phyloP scores from a whole-genome alignment of 2,797 vertebrate genomes.

The Anomalospiza imberbis region DNA sequence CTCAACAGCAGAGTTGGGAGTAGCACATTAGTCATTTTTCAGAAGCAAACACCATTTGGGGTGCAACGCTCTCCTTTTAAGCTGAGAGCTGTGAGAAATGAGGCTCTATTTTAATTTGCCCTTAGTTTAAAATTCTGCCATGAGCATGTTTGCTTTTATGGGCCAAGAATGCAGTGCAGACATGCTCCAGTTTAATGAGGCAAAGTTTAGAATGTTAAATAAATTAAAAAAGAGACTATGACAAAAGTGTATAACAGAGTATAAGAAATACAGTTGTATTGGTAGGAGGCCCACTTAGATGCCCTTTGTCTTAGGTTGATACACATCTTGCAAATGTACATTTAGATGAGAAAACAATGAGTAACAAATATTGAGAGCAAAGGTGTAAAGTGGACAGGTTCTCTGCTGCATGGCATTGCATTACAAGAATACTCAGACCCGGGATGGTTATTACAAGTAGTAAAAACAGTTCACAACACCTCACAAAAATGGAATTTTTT shows the following conservation, averaged over 20 bases:
- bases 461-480: slow-evolving; percentile 73
- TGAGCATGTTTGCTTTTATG: neutral
- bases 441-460: slow-evolving; percentile 48
- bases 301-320: slow-evolving; percentile 9
- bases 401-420: slow-evolving; percentile 65
- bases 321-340: slow-evolving; percentile 85
- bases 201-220: neutral
- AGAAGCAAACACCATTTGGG: neutral
- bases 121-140: neutral
- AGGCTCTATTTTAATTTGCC: neutral
- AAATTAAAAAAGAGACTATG: neutral
- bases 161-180: neutral
- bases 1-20: neutral
- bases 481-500: slow-evolving; percentile 60
- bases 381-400: slow-evolving; percentile 71
- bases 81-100: neutral
- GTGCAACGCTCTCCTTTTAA: neutral
- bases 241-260: neutral
- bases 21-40: neutral
- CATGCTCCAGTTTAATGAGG: neutral
- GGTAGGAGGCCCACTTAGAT: neutral
- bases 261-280: neutral
- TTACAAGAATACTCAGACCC: slow-evolving; percentile 62
- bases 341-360: slow-evolving; percentile 78
- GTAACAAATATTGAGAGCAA: slow-evolving; percentile 76